phyloP scores from a whole-genome alignment of 2,113 vertebrate species.

The Tamias sibiricus region DNA sequence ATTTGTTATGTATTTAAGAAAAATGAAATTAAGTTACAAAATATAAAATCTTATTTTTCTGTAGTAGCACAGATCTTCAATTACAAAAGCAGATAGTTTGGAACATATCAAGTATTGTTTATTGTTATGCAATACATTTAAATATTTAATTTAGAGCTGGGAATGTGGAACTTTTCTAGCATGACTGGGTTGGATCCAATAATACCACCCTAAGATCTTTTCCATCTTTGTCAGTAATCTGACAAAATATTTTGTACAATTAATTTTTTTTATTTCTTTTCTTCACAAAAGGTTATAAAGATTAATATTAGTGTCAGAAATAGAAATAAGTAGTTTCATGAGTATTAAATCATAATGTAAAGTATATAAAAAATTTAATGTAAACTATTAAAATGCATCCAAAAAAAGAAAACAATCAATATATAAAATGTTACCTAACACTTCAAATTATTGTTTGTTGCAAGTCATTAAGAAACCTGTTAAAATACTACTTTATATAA shows the following conservation, averaged over 20 bases:
- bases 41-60: neutral
- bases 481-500: constrained; percentile 81
- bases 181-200: no score
- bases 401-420: constrained; percentile 60
- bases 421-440: constrained; percentile 63
- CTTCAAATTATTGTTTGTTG: constrained; percentile 82
- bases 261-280: neutral
- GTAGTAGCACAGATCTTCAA: neutral
- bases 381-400: constrained; percentile 74
- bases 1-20: neutral
- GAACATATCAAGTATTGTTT: neutral
- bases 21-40: neutral
- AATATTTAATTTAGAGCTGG: neutral
- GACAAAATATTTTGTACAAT: neutral
- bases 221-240: neutral
- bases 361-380: constrained; percentile 7
- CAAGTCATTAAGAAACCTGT: constrained; percentile 83
- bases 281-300: neutral
- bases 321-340: neutral
- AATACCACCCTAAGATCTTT: no score
- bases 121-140: neutral
- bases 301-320: neutral
- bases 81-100: neutral
- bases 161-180: no score
- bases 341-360: neutral